These are phyloP conservation scores for Lonchura striata DNA, from an alignment of 2,113 vertebrate genomes.

Conservation along the genomic window DNA sequence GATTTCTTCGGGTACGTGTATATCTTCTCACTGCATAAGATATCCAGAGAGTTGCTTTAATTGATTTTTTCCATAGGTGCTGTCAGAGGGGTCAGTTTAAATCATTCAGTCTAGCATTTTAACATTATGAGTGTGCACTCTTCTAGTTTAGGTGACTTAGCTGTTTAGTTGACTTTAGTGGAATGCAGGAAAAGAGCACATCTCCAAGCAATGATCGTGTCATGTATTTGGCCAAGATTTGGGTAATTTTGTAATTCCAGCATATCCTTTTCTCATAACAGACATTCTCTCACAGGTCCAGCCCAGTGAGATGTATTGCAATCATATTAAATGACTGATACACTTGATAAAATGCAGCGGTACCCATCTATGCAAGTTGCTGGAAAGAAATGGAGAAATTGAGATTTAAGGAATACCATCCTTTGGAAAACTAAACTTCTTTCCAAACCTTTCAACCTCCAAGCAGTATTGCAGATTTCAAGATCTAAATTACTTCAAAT, in stretches of 20 bases:
- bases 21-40: neutral
- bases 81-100: neutral
- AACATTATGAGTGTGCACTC: neutral
- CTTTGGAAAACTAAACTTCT: neutral
- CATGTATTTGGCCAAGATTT: neutral
- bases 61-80: neutral
- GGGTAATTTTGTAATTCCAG: neutral
- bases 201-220: neutral
- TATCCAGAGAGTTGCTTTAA: neutral
- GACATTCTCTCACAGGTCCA: neutral
- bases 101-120: neutral
- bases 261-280: neutral
- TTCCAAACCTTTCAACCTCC: neutral
- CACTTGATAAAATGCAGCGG: neutral
- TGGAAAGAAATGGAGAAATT: neutral
- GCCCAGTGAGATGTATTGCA: neutral
- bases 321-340: neutral
- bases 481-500: neutral
- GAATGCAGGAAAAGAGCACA: neutral
- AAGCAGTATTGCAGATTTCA: neutral
- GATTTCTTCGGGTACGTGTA: constrained; percentile 86
- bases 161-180: neutral
- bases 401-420: neutral
- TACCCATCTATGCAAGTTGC: neutral
- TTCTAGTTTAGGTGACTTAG: neutral